phyloP scores from a whole-genome alignment of 2,797 vertebrate genomes.

The Zenarchopterus dispar region DNA sequence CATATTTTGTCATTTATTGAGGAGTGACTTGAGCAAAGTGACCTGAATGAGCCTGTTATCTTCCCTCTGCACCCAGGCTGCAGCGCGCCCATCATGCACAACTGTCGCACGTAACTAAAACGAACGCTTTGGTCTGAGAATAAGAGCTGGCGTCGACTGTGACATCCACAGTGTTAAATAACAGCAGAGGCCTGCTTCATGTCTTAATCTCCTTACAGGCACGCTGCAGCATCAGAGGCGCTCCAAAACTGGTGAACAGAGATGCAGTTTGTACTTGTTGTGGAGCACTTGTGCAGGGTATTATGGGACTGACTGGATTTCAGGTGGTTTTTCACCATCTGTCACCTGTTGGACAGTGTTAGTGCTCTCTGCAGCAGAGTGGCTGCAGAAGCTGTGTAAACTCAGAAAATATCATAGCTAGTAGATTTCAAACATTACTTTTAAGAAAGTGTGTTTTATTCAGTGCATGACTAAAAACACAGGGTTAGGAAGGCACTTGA shows the following conservation, averaged over 20 bases:
- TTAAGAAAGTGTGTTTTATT: too few species aligned
- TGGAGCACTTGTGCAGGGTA: constrained; percentile 16
- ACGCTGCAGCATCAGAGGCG: constrained; percentile 34
- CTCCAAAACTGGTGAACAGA: constrained; percentile 41
- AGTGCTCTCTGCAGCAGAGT: constrained; percentile 19
- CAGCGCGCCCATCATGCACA: neutral
- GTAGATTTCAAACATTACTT: too few species aligned
- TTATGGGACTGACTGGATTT: constrained; percentile 46
- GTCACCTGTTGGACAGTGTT: constrained; percentile 35
- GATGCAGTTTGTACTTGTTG: constrained; percentile 42
- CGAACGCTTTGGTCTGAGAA: constrained; percentile 31
- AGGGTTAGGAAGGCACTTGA: too few species aligned
- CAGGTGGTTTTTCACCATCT: constrained; percentile 41
- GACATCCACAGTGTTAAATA: constrained; percentile 42
- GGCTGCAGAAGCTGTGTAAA: neutral
- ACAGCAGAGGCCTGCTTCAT: constrained; percentile 38
- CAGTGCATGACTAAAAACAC: too few species aligned
- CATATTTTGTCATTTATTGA: neutral
- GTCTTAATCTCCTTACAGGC: constrained; percentile 64
- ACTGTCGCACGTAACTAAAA: constrained; percentile 35
- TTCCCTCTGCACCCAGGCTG: constrained; percentile 17
- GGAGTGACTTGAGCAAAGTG: neutral
- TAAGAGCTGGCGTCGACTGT: constrained; percentile 37
- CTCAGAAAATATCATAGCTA: too few species aligned
- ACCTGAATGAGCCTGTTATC: constrained; percentile 27